phyloP scores from a whole-genome alignment of 2,797 vertebrate species.

The Oreochromis grahami region DNA sequence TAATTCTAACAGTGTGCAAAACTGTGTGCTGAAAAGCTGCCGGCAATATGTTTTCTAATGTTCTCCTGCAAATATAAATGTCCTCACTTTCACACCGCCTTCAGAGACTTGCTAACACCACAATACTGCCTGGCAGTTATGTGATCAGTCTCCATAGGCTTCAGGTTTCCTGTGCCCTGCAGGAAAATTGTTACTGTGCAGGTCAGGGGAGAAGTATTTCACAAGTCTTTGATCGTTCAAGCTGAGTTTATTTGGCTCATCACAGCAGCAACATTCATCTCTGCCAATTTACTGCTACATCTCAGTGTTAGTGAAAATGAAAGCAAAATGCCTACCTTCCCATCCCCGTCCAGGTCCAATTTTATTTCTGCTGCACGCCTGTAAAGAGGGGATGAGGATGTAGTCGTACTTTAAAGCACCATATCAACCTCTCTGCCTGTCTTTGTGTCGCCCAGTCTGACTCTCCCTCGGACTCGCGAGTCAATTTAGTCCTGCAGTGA shows the following conservation, averaged over 20 bases:
- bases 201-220: background rate
- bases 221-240: slow-evolving; percentile 6
- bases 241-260: background rate
- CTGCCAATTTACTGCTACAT: background rate
- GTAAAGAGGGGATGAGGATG: background rate
- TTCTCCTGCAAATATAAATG: background rate
- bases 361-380: background rate
- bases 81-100: background rate
- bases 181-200: slow-evolving; percentile 1
- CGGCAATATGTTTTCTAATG: background rate
- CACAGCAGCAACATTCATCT: background rate
- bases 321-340: slow-evolving; percentile 27
- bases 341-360: background rate
- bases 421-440: background rate
- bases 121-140: background rate
- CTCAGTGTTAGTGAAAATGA: background rate
- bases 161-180: background rate
- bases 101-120: background rate
- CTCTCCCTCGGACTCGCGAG: background rate
- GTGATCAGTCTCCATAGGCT: background rate
- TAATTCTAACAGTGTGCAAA: background rate
- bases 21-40: background rate
- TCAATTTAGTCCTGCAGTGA: slow-evolving; percentile 33
- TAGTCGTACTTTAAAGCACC: background rate
- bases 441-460: background rate